A percentile compares a stretch with the other conserved stretches of the same genome.
Conservation (phyloP, 2,797 vertebrate genomes). For the Etheostoma perlongum region DNA sequence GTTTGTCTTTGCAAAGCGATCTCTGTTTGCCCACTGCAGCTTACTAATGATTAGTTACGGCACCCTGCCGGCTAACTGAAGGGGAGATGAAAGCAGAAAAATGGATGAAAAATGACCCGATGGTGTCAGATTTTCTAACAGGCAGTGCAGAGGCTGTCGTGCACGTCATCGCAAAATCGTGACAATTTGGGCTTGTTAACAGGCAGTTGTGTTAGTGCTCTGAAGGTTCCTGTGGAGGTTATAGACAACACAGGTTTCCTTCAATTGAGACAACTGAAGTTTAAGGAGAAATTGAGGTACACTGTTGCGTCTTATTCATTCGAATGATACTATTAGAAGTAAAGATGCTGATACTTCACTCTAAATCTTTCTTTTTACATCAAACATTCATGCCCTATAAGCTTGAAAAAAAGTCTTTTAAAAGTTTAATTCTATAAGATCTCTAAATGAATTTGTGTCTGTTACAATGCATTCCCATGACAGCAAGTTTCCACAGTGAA, state of each 20-base stretch:
- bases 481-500: constrained; percentile 1
- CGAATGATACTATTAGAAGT: constrained; percentile 1
- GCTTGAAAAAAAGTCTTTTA: background rate
- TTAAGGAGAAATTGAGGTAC: background rate
- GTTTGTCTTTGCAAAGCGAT: constrained; percentile 82
- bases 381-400: background rate
- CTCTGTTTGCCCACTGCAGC: constrained; percentile 71
- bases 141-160: constrained; percentile 12
- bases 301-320: constrained; percentile 6
- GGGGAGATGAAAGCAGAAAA: constrained; percentile 59
- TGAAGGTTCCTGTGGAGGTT: constrained; percentile 26
- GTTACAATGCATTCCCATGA: background rate
- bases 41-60: constrained; percentile 72
- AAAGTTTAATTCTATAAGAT: background rate
- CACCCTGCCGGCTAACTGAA: constrained; percentile 65
- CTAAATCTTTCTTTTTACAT: background rate
- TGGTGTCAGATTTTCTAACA: constrained; percentile 38
- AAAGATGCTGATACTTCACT: background rate
- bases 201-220: constrained; percentile 39
- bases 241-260: constrained; percentile 1
- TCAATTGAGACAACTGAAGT: background rate
- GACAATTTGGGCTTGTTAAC: constrained; percentile 49
- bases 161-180: background rate
- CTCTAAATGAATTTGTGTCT: background rate
- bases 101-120: constrained; percentile 59